phyloP scores from a whole-genome alignment of 1,140 invertebrate genomes.

The Drosophila novamexicana region DNA sequence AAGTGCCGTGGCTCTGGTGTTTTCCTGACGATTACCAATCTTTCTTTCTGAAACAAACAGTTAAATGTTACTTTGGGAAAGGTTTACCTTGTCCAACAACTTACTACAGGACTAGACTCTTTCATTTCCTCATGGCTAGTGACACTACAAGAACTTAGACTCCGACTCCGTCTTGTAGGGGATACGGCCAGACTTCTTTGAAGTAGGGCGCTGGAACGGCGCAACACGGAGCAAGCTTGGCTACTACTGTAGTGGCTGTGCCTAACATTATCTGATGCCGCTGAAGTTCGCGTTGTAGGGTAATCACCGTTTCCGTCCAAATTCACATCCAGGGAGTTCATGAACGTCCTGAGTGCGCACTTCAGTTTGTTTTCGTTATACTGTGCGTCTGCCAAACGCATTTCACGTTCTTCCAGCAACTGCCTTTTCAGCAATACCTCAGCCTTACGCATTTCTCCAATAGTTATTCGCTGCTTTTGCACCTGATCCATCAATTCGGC shows the following conservation, averaged over 20 bases:
- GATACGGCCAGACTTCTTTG: slow-evolving; percentile 3
- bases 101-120: neutral
- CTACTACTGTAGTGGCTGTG: neutral
- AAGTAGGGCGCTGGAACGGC: slow-evolving; percentile 18
- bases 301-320: neutral
- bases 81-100: neutral
- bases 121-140: neutral
- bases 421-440: slow-evolving; percentile 27
- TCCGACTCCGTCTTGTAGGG: slow-evolving; percentile 2
- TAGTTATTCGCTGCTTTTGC: slow-evolving; percentile 42
- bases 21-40: neutral
- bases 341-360: slow-evolving; percentile 11
- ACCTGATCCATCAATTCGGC: slow-evolving; percentile 52
- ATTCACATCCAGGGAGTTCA: slow-evolving; percentile 14
- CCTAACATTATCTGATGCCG: slow-evolving; percentile 2
- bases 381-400: slow-evolving; percentile 17
- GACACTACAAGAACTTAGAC: neutral
- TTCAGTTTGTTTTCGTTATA: slow-evolving; percentile 32
- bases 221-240: slow-evolving; percentile 17
- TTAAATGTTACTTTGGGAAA: neutral
- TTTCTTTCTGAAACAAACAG: neutral
- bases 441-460: slow-evolving; percentile 24
- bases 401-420: slow-evolving; percentile 42
- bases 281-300: neutral
- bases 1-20: slow-evolving; percentile 28